Evolutionary conservation across 2,113 vertebrate genomes (phyloP).

Genomic region (Microcebus tavaratra): DNA sequence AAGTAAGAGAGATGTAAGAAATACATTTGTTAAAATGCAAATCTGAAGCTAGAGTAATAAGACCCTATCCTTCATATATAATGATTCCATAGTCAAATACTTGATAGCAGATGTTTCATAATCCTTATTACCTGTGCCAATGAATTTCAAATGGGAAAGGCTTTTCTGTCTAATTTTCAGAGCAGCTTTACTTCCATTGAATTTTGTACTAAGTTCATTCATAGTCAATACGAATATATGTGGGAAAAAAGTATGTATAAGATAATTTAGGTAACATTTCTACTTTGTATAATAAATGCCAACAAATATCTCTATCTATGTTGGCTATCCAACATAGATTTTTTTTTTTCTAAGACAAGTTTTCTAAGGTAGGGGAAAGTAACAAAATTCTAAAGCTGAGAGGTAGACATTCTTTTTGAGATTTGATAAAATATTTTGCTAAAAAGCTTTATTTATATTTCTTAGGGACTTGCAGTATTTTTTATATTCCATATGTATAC

Average conservation of each 20-base stretch:
- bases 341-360: neutral
- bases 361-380: neutral
- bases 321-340: neutral
- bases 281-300: neutral
- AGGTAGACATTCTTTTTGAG: neutral
- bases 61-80: neutral
- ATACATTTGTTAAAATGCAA: neutral
- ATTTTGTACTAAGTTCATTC: neutral
- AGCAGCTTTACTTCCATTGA: neutral
- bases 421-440: neutral
- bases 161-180: neutral
- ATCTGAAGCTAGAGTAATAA: neutral
- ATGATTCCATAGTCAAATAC: constrained; percentile 18
- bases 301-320: neutral
- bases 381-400: neutral
- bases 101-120: constrained; percentile 21
- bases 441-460: neutral
- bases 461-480: neutral
- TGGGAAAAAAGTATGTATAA: neutral
- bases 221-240: constrained; percentile 19
- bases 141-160: constrained; percentile 41
- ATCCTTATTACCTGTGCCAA: neutral
- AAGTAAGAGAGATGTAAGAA: neutral
- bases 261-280: neutral
- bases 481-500: neutral